Base-by-base conservation (phyloP, 2,888 invertebrate species). In the Eristalis arbustorum region DNA sequence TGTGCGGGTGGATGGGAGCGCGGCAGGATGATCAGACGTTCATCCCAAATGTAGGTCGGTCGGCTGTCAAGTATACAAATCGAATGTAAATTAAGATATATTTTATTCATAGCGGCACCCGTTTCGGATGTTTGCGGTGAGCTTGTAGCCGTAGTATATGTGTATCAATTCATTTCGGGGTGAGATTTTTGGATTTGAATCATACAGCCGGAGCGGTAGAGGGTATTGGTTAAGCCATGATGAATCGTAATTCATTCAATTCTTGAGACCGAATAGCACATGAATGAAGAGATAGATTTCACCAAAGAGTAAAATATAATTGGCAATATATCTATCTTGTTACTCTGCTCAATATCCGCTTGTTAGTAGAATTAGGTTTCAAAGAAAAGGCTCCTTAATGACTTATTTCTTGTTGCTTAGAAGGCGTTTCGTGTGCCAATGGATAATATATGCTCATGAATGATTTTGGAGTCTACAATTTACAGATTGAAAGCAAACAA, bases 1-100 rank as follows among this genome's bases (percentile, higher is more conserved):
- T 34, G 23, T 49, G 42, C 79, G 66, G 66, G 68, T 23, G 68
- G 56, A 49, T 64, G 49, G 67, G 56, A 10, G 6, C n/a, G 56
- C 22, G 34, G 63, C 5, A 23, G 63, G 57, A 14, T 34, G n/a
- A 22, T n/a, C 37, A 56, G 64, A 14, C 56, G n/a, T n/a, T n/a
- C 37, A 56, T 67, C 75, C 73, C 42, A 61, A 73, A 81, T 76
- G 28, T 81, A 61, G 73, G 73, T 81, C 59, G 61, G 42, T 10
- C 71, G 76, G 71, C 75, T 79, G 77, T 73, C 81, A 85, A 77
- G 84, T 74, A 84, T 72, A 69, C 84, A 59, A 85, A 85, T 85
- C 72, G 84, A 85, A 85, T 85, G 84, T 81, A 81, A 85, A 85
- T 85, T 85, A 85, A 85, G 84, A 85, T 73, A 85, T 85, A 80